These are phyloP conservation scores for Schizaphis graminum DNA, from an alignment of 2,888 invertebrate species.

Conservation along the genomic window DNA sequence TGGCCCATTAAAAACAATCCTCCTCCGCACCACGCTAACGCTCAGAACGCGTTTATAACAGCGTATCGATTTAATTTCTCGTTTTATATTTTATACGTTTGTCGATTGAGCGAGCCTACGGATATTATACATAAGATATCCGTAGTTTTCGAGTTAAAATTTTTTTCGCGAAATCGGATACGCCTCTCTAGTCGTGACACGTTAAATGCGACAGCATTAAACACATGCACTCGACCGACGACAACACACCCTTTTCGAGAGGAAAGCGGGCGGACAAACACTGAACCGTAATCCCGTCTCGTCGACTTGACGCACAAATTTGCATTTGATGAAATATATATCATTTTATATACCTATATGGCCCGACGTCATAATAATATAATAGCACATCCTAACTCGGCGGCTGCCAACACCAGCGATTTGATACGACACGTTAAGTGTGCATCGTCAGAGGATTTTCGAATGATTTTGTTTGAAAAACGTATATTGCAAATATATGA, in stretches of 20 bases:
- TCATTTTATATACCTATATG: neutral
- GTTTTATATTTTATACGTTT: constrained; percentile 12
- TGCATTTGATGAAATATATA: constrained; percentile 42
- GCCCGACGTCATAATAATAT: neutral
- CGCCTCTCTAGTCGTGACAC: neutral
- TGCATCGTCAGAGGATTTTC: neutral
- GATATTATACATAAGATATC: neutral
- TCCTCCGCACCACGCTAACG: neutral
- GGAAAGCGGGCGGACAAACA: neutral
- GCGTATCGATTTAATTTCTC: constrained; percentile 31
- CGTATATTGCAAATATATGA: neutral
- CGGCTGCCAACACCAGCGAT: neutral
- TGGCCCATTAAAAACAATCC: constrained; percentile 50
- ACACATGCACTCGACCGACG: neutral
- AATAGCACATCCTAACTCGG: neutral
- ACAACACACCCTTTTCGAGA: neutral
- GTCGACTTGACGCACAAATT: constrained; percentile 10
- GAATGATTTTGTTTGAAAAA: constrained; percentile 14
- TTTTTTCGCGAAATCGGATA: neutral
- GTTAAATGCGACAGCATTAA: neutral
- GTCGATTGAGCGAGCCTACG: neutral
- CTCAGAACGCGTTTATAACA: neutral
- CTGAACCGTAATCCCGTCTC: constrained; percentile 18
- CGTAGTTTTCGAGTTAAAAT: neutral
- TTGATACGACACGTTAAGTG: constrained; percentile 43